phyloP scores from a whole-genome alignment of 1,140 invertebrate genomes.

The Fopius arisanus region DNA sequence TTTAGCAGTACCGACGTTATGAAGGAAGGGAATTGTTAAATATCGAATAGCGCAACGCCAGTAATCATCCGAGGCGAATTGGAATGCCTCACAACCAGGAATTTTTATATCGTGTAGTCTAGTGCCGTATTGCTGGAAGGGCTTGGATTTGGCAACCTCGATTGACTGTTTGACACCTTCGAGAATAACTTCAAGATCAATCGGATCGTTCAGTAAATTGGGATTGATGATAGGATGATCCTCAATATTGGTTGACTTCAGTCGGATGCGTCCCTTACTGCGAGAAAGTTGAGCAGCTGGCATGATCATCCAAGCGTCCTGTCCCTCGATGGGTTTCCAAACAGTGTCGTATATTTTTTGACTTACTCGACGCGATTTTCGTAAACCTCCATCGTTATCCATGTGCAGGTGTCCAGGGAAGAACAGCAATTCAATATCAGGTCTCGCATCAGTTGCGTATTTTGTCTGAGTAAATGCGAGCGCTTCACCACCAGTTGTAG shows the following conservation, averaged over 20 bases:
- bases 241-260: constrained; percentile 86
- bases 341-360: constrained; percentile 57
- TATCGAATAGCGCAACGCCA: constrained; percentile 86
- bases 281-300: constrained; percentile 61
- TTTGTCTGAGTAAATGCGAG: constrained; percentile 64
- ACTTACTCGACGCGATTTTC: constrained; percentile 64
- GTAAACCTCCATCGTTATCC: constrained; percentile 70
- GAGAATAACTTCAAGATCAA: constrained; percentile 77
- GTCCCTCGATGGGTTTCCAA: constrained; percentile 59
- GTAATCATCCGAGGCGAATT: constrained; percentile 80
- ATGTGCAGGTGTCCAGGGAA: constrained; percentile 65
- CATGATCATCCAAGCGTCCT: constrained; percentile 64
- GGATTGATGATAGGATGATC: constrained; percentile 87
- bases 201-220: constrained; percentile 83
- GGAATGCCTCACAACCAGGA: constrained; percentile 77
- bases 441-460: constrained; percentile 60
- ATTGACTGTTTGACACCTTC: constrained; percentile 82
- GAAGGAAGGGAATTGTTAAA: constrained; percentile 87
- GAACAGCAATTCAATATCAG: constrained; percentile 69
- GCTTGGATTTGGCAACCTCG: constrained; percentile 74
- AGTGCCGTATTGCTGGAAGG: constrained; percentile 83
- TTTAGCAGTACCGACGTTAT: constrained; percentile 77
- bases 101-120: constrained; percentile 76
- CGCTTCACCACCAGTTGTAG: constrained; percentile 65
- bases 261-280: constrained; percentile 60